Base-by-base conservation (phyloP, 2,113 vertebrate species). In the Coreoperca whiteheadi region DNA sequence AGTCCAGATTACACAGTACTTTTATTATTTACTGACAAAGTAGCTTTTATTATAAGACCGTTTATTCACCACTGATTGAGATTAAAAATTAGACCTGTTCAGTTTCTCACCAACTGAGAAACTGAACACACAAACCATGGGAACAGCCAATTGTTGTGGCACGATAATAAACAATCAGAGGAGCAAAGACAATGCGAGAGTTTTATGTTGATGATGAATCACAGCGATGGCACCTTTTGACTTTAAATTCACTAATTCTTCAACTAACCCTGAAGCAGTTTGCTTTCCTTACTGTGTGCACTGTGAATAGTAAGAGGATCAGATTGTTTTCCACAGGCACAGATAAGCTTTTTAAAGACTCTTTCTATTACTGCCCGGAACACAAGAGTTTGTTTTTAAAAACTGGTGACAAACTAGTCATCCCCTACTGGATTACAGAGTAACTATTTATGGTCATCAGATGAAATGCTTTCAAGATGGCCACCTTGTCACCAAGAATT, bases 291-390 rank as follows among this genome's bases (percentile, higher is more conserved):
- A 20, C 34, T 61, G 51, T 61, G 51, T 77, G 73, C 15, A 51
- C 34, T 23, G n/a, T 70, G 82, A 80, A 72, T 63, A 77, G 20
- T 37, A 74, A 67, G 43, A 83, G 72, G 63, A 66, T 81, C 41
- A 46, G 61, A 75, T 66, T 69, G 64, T 83, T 80, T 74, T 60
- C 77, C 28, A 57, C 39, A 56, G 21, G n/a, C 20, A 39, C 8
- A 41, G 46, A 57, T 23, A 46, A 34, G 53, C 48, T 61, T 74
- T 74, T 66, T n/a, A 69, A 72, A 68, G 30, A 60, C 25, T 32
- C 41, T 74, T 75, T 8, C 25, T 43, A 4, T 51, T 32, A 63
- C 51, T 41, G 37, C 25, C 7, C 0, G n/a, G 5, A 30, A 64
- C 34, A 54, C 1, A 8, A 15, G 48, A 50, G 39, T 54, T 63